phyloP scores from a whole-genome alignment of 1,140 invertebrate genomes.

The Periplaneta americana region DNA sequence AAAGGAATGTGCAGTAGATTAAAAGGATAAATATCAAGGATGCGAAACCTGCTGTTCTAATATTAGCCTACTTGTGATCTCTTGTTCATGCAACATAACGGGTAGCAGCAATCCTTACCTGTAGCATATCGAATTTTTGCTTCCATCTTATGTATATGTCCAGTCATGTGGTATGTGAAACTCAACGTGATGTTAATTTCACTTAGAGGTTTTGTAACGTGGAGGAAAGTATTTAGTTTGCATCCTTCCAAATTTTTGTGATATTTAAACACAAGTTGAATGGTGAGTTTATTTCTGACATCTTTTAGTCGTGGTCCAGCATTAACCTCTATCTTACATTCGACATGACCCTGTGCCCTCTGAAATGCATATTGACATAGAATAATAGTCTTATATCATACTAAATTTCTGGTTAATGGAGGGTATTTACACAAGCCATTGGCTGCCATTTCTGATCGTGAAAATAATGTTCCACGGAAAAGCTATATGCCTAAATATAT shows the following conservation, averaged over 20 bases:
- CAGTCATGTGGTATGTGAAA: slow-evolving; percentile 34
- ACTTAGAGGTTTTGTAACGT: slow-evolving; percentile 40
- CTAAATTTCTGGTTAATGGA: too few relatives aligned
- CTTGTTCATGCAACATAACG: too few relatives aligned
- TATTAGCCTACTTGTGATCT: too few relatives aligned
- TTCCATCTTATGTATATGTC: slow-evolving; percentile 32
- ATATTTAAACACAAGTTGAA: slow-evolving; percentile 48
- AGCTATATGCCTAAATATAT: too few relatives aligned
- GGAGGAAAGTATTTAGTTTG: slow-evolving; percentile 38
- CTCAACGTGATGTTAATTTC: slow-evolving; percentile 43
- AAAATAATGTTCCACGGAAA: too few relatives aligned
- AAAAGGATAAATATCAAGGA: too few relatives aligned
- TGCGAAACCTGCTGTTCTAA: too few relatives aligned
- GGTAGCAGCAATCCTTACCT: slow-evolving; percentile 28
- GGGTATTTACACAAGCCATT: too few relatives aligned
- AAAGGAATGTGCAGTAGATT: too few relatives aligned
- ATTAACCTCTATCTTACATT: slow-evolving; percentile 44
- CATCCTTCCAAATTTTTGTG: slow-evolving; percentile 40
- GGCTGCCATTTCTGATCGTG: too few relatives aligned
- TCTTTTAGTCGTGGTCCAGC: slow-evolving; percentile 38
- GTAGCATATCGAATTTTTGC: slow-evolving; percentile 43
- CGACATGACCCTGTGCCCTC: slow-evolving; percentile 46
- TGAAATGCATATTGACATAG: too few relatives aligned
- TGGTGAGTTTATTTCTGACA: slow-evolving; percentile 40
- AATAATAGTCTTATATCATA: too few relatives aligned